Conservation (phyloP, 2,797 vertebrate genomes). For the Microctenopoma steveboyesi region DNA sequence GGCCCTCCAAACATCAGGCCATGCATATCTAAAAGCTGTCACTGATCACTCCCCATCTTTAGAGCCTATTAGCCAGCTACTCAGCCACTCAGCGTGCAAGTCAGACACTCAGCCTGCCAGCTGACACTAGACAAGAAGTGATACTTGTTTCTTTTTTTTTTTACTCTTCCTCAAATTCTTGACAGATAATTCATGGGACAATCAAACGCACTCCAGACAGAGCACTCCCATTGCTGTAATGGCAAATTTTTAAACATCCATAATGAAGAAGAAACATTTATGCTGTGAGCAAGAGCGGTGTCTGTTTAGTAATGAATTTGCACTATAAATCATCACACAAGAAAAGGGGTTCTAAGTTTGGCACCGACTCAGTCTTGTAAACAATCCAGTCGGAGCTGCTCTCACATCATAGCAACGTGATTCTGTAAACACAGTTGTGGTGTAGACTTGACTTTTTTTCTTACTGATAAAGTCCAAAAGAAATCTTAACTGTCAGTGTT, state of each 20-base stretch:
- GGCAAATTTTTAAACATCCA: constrained; percentile 44
- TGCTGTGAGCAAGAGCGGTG: constrained; percentile 8
- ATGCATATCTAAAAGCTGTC: constrained; percentile 38
- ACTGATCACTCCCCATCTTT: constrained; percentile 35
- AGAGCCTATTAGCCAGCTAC: constrained; percentile 48
- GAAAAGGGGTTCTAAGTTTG: constrained; percentile 22
- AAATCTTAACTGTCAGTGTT: constrained; percentile 23
- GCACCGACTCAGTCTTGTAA: constrained; percentile 33
- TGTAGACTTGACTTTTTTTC: constrained; percentile 12
- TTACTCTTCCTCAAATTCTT: neutral
- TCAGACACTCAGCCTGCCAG: constrained; percentile 43
- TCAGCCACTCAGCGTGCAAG: constrained; percentile 30
- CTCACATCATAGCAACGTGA: constrained; percentile 22
- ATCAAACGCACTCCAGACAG: constrained; percentile 3
- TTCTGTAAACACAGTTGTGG: constrained; percentile 31
- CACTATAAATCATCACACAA: constrained; percentile 34
- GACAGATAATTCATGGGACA: constrained; percentile 26
- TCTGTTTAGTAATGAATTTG: constrained; percentile 40
- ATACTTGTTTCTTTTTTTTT: neutral
- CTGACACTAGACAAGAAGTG: constrained; percentile 23
- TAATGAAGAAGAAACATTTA: constrained; percentile 37
- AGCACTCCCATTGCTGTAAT: constrained; percentile 25
- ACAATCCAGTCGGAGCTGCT: constrained; percentile 41
- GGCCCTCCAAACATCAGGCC: constrained; percentile 28
- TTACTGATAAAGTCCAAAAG: constrained; percentile 25